Base-by-base conservation (phyloP, 2,797 vertebrate species). In the Babyrousa celebensis region DNA sequence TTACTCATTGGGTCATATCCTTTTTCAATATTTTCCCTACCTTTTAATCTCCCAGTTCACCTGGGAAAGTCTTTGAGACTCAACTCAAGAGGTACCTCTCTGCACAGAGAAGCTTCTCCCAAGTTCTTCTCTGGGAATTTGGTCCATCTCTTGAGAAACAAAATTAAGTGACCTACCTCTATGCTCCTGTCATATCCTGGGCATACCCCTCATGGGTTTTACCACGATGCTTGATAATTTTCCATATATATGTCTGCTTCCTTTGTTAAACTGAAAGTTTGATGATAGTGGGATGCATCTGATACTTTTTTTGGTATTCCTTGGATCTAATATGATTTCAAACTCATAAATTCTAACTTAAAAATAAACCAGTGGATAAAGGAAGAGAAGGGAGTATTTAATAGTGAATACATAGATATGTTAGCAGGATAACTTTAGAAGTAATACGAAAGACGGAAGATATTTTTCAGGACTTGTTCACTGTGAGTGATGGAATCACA, bases 391-490 rank as follows among this genome's bases (percentile, higher is more conserved):
- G 48, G 86, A 70, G 16, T 21, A 56, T 56, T 91, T 91, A 74
- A 54, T 67, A 48, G 11, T 79, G 58, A 93, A 67, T 17, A 94
- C 91, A 68, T 72, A 52, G 54, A 7, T 74, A 32, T 54, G 48
- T 72, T 79, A n/a, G 63, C 82, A 92, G 52, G 54, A 60, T 91
- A 84, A 85, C 6, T 27, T 62, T 68, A 91, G 48, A 15, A 89
- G 17, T 21, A 63, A 56, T 29, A 48, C 52, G 23, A 86, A 77
- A 86, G 40, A 85, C 18, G 4, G 27, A 36, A 89, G 25, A 27
- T 63, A 60, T 84, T 85, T 72, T 80, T 83, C 9, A 60, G 8
- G 25, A 58, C 40, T 83, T 25, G 67, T 89, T 92, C 23, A 43
- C 48, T 36, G 36, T 63, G 25, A 71, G 20, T 52, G 25, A 67